Conservation (phyloP, 2,797 vertebrate species). For the Capromys pilorides region DNA sequence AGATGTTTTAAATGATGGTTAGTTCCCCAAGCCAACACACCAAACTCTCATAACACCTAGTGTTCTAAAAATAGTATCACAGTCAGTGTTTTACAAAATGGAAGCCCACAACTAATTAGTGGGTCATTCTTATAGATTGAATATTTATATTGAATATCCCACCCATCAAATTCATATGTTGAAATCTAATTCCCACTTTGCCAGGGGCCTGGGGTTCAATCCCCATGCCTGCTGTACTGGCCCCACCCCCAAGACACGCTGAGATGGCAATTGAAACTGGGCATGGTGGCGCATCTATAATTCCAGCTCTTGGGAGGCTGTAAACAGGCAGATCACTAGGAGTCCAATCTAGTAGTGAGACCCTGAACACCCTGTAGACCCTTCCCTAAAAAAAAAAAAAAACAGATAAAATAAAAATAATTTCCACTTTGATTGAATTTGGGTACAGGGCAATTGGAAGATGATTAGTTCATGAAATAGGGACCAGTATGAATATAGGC, state of each 20-base stretch:
- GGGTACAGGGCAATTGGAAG: background rate
- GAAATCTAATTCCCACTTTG: background rate
- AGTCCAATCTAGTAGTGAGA: no score
- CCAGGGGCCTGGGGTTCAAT: no score
- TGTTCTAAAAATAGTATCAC: conserved; percentile 26
- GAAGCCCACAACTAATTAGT: background rate
- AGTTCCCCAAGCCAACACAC: background rate
- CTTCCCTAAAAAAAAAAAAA: no score
- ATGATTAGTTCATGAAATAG: background rate
- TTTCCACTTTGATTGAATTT: background rate
- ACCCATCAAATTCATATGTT: background rate
- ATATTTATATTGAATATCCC: background rate
- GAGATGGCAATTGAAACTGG: no score
- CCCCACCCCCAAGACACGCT: no score
- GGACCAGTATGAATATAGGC: background rate
- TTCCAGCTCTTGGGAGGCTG: no score
- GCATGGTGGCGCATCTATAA: no score
- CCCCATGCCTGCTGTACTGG: no score
- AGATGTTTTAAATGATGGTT: conserved; percentile 7
- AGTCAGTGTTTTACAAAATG: conserved; percentile 4
- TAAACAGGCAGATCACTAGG: no score
- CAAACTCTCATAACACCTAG: background rate
- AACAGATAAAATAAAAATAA: no score
- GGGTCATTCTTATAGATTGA: background rate
- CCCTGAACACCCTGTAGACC: no score